Base-by-base conservation (phyloP, 2,888 invertebrate genomes). In the Euzophera pinguis region DNA sequence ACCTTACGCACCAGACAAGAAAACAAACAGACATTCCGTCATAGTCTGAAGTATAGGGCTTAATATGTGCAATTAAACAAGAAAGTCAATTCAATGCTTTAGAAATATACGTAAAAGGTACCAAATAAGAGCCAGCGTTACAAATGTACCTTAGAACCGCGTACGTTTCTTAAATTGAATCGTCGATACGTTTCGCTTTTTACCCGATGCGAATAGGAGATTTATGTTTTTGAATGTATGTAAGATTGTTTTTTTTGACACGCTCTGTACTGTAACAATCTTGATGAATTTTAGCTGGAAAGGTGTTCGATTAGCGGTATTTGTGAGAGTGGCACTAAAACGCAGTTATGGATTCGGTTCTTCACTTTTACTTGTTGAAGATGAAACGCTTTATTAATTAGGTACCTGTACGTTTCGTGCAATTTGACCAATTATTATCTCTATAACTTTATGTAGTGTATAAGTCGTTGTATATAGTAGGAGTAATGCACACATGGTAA, bases 1-100 rank as follows among this genome's bases (percentile, higher is more conserved):
- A 78, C 93, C 93, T 58, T 95, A 94, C 67, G 91, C 88, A 61
- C 93, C 94, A 3, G 92, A 93, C 71, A 93, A 92, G 66, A 93
- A 93, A 77, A 93, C 93, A 50, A 94, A 93, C 73, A 89, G 94
- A 73, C 92, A 93, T 78, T 94, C 94, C 58, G 93, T 94, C 60
- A 92, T 94, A 66, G 94, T 94, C 53, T 93, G 58, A 51, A 47
- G 38, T 14, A 48, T 37, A 37, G 22, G 6, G 27, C 10, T 32
- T 41, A 54, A 47, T 34, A 41, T 29, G 49, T 49, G 53, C 51
- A 52, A 50, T 54, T 54, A 14, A 32, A 38, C 48, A 45, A 47
- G 35, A 37, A 50, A 53, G 52, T 55, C 55, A 57, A 55, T 57
- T 53, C 34, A 41, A 37, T 38, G 43, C 49, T 49, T 49, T 53